Evolutionary conservation across 2,113 vertebrate genomes (phyloP).

Genomic region (Gadus macrocephalus): DNA sequence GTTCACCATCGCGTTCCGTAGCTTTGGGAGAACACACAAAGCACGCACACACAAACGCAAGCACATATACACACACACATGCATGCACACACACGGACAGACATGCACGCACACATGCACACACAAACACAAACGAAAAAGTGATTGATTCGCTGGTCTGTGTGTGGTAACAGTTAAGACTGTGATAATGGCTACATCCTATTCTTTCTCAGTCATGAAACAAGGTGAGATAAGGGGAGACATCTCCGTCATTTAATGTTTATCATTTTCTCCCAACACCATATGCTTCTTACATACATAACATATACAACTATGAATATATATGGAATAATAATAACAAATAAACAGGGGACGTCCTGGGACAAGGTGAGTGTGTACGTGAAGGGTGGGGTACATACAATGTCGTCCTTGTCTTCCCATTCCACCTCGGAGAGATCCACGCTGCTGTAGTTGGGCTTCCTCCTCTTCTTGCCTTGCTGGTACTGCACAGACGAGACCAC

Average conservation of each 20-base stretch:
- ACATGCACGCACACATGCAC: neutral
- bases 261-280: too few species aligned
- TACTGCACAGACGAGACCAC: constrained; percentile 74
- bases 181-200: constrained; percentile 12
- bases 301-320: too few species aligned
- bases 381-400: constrained; percentile 69
- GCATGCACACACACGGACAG: constrained; percentile 11
- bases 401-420: constrained; percentile 95
- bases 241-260: too few species aligned
- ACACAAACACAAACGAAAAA: neutral
- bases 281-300: too few species aligned
- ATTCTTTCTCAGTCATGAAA: neutral
- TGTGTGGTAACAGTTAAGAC: constrained; percentile 2
- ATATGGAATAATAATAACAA: neutral
- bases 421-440: constrained; percentile 98
- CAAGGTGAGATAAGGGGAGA: too few species aligned
- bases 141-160: constrained; percentile 17
- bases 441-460: constrained; percentile 94
- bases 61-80: neutral
- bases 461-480: constrained; percentile 89
- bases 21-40: constrained; percentile 61
- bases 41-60: neutral
- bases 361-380: neutral
- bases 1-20: constrained; percentile 97
- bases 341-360: neutral